phyloP scores from a whole-genome alignment of 2,797 vertebrate genomes.

The Lacerta bilineata region DNA sequence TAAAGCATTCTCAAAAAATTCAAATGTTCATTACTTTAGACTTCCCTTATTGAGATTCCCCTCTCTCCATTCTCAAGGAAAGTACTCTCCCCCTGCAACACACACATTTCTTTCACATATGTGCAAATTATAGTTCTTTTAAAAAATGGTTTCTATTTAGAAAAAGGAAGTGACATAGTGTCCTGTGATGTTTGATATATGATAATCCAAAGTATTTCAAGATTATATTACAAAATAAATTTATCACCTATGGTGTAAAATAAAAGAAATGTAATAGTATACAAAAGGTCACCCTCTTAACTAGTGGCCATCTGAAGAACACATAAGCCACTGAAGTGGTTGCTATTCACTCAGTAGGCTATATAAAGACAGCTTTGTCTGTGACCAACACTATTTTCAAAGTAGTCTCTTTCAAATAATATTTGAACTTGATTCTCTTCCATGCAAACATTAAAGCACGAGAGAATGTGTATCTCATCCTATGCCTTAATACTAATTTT shows the following conservation, averaged over 20 bases:
- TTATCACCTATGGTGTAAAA: slow-evolving; percentile 66
- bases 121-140: slow-evolving; percentile 63
- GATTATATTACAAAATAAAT: slow-evolving; percentile 53
- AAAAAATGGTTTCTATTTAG: slow-evolving; percentile 53
- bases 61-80: neutral
- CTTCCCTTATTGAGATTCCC: neutral
- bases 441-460: slow-evolving; percentile 40
- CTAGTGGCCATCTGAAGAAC: slow-evolving; percentile 67
- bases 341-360: slow-evolving; percentile 69
- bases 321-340: slow-evolving; percentile 71
- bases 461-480: slow-evolving; percentile 80
- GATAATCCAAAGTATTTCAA: slow-evolving; percentile 67
- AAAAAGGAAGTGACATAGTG: slow-evolving; percentile 51
- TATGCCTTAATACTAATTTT: slow-evolving; percentile 82
- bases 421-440: slow-evolving; percentile 48
- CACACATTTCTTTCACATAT: slow-evolving; percentile 37
- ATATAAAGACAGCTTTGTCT: slow-evolving; percentile 78
- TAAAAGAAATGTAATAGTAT: slow-evolving; percentile 67
- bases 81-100: too few species aligned
- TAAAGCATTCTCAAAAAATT: too few species aligned
- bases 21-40: neutral
- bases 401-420: slow-evolving; percentile 54
- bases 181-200: slow-evolving; percentile 55
- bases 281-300: slow-evolving; percentile 64
- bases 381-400: slow-evolving; percentile 36